Base-by-base conservation (phyloP, 2,113 vertebrate genomes). In the Sarotherodon lohbergeri region DNA sequence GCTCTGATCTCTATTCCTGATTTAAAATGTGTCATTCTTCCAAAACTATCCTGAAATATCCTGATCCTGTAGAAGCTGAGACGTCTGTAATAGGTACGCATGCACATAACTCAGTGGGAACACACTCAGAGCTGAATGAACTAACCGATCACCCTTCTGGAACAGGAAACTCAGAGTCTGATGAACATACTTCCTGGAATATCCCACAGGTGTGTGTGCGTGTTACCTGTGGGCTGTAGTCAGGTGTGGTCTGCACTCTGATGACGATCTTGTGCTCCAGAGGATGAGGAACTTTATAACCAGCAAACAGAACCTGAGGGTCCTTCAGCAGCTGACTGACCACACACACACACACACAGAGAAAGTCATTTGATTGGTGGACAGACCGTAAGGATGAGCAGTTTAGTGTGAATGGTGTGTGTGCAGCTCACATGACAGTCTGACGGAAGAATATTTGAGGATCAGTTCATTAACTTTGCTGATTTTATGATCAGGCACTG, bases 251-350 rank as follows among this genome's bases (percentile, higher is more conserved):
- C 92, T 96, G 95, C 4, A 96, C 95, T 81, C 95, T 88, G 90
- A 96, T 96, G 83, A 96, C 95, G 11, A 96, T 95, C 90, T 96
- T 96, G 85, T 96, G 95, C 43, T 96, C 95, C 29, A 96, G 94
- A 59, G 95, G 95, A 83, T 96, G 95, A 85, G 95, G 95, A 87
- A 96, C 95, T 86, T 96, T 96, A 34, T 96, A 96, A 22, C 95
- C 95, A 19, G 95, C 95, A n/a, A 96, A 96, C 54, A 96, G 87
- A 84, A 96, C 95, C 80, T 96, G 95, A 29, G 95, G 94, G 63
- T 96, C 95, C 86, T 96, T 96, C 83, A 96, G 50, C 83, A 96
- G 91, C 94, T 95, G 95, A 82, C 95, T 95, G 86, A 12, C 2
- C 2, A 85, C 50, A 66, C 13, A 41, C 12, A 19, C 36, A 71